phyloP scores from a whole-genome alignment of 2,888 invertebrate genomes.

The Lydus trimaculatus region DNA sequence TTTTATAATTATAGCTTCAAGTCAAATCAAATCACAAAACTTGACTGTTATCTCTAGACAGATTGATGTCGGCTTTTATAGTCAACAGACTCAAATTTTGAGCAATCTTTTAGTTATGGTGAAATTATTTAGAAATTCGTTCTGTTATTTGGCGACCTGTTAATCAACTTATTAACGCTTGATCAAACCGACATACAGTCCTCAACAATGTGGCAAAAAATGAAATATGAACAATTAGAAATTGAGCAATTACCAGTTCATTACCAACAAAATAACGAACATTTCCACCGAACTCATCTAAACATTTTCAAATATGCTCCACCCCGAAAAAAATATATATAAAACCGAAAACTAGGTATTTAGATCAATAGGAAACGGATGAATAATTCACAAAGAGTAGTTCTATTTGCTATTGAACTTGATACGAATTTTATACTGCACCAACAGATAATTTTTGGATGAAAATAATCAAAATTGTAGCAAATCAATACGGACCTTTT shows the following conservation, averaged over 20 bases:
- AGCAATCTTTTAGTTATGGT: neutral
- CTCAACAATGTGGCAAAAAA: neutral
- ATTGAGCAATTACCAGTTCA: neutral
- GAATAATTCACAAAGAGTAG: neutral
- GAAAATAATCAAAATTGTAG: neutral
- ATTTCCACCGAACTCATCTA: no score
- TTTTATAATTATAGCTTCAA: neutral
- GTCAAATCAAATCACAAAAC: neutral
- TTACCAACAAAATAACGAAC: no score
- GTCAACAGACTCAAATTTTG: neutral
- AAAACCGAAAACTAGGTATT: no score
- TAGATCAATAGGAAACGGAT: constrained; percentile 4
- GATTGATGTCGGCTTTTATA: neutral
- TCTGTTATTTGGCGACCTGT: neutral
- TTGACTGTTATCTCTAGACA: neutral
- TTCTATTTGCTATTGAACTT: neutral
- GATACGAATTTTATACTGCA: constrained; percentile 3
- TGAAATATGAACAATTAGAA: neutral
- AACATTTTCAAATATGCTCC: no score
- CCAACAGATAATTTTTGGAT: neutral
- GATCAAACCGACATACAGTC: neutral
- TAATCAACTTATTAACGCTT: neutral
- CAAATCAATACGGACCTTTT: neutral
- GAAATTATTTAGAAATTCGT: neutral
- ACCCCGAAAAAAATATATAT: no score